A percentile compares a stretch with the other conserved stretches of the same genome.
Evolutionary conservation across 2,797 vertebrate species (phyloP).

Genomic region (Anniella stebbinsi): DNA sequence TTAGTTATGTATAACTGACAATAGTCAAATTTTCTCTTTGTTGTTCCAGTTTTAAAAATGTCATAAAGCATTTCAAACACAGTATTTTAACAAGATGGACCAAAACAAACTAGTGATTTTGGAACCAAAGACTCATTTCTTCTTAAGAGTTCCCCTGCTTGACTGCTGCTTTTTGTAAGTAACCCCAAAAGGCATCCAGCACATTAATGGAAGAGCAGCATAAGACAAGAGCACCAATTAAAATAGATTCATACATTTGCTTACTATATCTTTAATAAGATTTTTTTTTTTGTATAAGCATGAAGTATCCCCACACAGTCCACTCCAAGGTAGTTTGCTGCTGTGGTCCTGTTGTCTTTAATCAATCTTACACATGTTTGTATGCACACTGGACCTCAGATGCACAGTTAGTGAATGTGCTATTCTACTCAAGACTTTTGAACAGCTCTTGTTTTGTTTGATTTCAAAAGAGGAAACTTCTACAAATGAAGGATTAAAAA

Average conservation of each 20-base stretch:
- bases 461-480: not conserved
- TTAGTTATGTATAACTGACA: too few relatives aligned
- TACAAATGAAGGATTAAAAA: not conserved
- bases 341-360: not conserved
- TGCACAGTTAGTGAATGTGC: not conserved
- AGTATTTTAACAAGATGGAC: too few relatives aligned
- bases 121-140: not conserved
- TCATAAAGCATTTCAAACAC: too few relatives aligned
- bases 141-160: not conserved
- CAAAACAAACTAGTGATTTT: not conserved
- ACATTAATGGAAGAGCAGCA: not conserved
- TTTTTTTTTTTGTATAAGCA: not conserved
- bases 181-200: not conserved
- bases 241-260: not conserved
- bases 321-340: not conserved
- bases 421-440: not conserved
- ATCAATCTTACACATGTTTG: not conserved
- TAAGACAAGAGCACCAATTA: not conserved
- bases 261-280: not conserved
- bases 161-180: not conserved
- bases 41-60: too few relatives aligned
- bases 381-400: not conserved
- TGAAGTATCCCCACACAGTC: not conserved
- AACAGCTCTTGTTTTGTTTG: not conserved
- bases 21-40: too few relatives aligned